Evolutionary conservation across 2,113 vertebrate genomes (phyloP).

Genomic region (Nyctereutes procyonoides): DNA sequence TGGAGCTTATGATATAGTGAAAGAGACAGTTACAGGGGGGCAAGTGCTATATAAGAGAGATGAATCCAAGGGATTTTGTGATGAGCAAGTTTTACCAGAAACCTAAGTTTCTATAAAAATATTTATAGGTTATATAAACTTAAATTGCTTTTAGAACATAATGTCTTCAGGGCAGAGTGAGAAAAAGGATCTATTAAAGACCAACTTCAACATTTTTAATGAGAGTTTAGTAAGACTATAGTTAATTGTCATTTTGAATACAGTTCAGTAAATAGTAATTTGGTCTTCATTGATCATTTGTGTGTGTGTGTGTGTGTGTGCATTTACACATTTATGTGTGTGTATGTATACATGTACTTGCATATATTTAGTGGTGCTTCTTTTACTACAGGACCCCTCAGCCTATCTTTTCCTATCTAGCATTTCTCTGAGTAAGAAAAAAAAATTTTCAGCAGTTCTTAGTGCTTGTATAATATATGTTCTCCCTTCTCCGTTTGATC

Average conservation of each 20-base stretch:
- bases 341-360: no score
- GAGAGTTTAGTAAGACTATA: neutral
- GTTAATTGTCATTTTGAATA: neutral
- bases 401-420: neutral
- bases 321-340: no score
- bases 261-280: neutral
- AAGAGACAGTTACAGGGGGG: neutral
- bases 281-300: neutral
- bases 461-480: neutral
- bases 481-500: neutral
- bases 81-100: neutral
- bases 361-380: neutral
- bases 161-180: neutral
- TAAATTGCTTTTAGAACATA: neutral
- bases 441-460: neutral
- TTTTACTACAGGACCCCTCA: neutral
- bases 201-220: neutral
- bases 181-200: neutral
- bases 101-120: constrained; percentile 27
- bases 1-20: neutral
- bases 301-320: rapidly evolving
- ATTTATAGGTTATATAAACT: neutral
- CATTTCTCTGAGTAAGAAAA: neutral
- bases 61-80: neutral
- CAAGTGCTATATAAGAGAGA: neutral